Evolutionary conservation across 2,113 vertebrate species (phyloP).

Genomic region (Otus sunia): DNA sequence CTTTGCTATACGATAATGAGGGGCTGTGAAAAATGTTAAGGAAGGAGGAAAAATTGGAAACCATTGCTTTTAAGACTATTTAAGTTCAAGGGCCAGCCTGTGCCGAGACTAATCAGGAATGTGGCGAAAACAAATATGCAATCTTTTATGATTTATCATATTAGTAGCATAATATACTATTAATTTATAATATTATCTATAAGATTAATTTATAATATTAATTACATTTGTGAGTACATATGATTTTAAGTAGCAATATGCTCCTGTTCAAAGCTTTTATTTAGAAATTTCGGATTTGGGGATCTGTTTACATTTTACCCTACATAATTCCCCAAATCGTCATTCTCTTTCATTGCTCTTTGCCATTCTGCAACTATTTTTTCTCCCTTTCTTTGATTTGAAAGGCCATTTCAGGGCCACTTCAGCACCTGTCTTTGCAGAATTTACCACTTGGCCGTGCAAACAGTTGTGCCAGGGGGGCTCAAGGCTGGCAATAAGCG

Average conservation of each 20-base stretch:
- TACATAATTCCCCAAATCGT: rapidly evolving
- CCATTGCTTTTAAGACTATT: neutral
- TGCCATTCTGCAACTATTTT: neutral
- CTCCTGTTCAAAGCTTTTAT: neutral
- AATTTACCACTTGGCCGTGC: neutral
- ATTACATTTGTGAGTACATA: neutral
- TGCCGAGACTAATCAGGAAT: neutral
- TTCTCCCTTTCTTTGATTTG: neutral
- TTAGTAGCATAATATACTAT: no score
- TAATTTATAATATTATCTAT: no score
- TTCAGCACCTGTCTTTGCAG: neutral
- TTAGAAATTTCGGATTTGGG: neutral
- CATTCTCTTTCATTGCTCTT: neutral
- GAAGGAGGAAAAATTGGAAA: neutral
- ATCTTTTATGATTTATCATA: neutral
- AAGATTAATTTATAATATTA: no score
- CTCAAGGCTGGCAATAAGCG: neutral
- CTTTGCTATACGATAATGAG: neutral
- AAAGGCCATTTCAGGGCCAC: neutral
- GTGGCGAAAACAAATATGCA: rapidly evolving
- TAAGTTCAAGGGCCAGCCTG: neutral
- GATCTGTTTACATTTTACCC: neutral
- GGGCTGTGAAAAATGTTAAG: neutral
- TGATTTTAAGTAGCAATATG: neutral
- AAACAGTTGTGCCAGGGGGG: neutral